These are phyloP conservation scores for Sipha flava DNA, from an alignment of 1,140 invertebrate genomes.

Conservation along the genomic window DNA sequence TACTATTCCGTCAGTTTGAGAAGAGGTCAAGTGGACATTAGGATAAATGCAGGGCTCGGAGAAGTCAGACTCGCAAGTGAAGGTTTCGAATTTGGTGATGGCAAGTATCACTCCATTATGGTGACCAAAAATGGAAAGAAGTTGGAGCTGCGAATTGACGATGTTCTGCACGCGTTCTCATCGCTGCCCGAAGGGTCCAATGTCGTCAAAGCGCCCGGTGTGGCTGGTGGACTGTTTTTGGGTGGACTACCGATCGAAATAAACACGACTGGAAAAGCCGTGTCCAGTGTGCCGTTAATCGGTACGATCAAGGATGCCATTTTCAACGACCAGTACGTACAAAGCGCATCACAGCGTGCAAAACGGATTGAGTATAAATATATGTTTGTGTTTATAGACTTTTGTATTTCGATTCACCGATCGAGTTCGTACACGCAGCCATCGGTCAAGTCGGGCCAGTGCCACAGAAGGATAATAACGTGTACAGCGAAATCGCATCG, in stretches of 20 bases:
- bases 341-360: too few species aligned
- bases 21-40: conserved; percentile 55
- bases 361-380: too few species aligned
- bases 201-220: conserved; percentile 48
- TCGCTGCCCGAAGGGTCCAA: conserved; percentile 48
- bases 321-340: conserved; percentile 64
- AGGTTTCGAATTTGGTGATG: conserved; percentile 44
- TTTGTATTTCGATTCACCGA: conserved; percentile 55
- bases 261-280: conserved; percentile 49
- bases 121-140: conserved; percentile 48
- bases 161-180: conserved; percentile 48
- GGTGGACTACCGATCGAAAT: conserved; percentile 49
- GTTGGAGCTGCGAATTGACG: conserved; percentile 60
- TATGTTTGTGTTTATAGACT: conserved; percentile 45
- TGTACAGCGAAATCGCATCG: background rate
- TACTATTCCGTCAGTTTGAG: conserved; percentile 60
- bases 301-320: conserved; percentile 74
- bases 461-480: background rate
- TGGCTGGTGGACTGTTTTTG: conserved; percentile 45
- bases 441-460: conserved; percentile 58
- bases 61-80: conserved; percentile 46
- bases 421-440: conserved; percentile 58
- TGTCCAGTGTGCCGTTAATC: conserved; percentile 49
- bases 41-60: conserved; percentile 60
- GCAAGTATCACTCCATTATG: conserved; percentile 46